Percentiles rank a stretch among this genome's conserved stretches.
These are phyloP conservation scores for Coleophora deauratella DNA, from an alignment of 2,888 invertebrate species.

Conservation along the genomic window DNA sequence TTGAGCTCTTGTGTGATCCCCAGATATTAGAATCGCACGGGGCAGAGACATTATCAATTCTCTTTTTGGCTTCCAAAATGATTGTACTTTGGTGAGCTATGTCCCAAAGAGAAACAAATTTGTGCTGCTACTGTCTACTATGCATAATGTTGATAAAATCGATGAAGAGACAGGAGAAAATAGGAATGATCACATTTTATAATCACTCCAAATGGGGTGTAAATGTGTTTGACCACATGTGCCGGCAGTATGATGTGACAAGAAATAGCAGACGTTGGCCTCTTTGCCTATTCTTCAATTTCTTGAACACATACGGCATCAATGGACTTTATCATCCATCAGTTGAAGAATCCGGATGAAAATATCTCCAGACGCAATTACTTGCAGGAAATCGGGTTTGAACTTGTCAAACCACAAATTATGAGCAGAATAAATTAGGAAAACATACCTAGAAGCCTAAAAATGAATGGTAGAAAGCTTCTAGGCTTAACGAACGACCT, in stretches of 20 bases:
- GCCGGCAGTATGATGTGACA: not conserved
- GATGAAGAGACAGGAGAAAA: not conserved
- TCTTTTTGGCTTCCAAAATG: not conserved
- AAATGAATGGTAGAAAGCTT: too few relatives aligned
- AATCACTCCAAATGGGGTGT: not conserved
- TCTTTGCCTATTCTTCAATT: not conserved
- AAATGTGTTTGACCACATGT: not conserved
- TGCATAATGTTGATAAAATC: not conserved
- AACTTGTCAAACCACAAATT: not conserved
- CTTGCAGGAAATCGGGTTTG: not conserved
- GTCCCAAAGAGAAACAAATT: not conserved
- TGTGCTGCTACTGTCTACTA: not conserved
- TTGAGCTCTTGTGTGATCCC: too few relatives aligned
- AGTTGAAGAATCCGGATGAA: not conserved
- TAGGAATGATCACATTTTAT: not conserved
- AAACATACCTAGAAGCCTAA: too few relatives aligned
- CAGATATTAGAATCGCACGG: too few relatives aligned
- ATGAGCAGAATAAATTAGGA: not conserved
- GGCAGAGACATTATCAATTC: too few relatives aligned
- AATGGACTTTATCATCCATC: not conserved
- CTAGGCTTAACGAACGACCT: too few relatives aligned
- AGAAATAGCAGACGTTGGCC: not conserved
- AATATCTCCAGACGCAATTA: not conserved
- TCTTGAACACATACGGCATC: not conserved
- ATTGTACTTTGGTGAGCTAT: not conserved